Percentiles rank a stretch among this genome's conserved stretches.
Evolutionary conservation across 2,797 vertebrate species (phyloP).

Genomic region (Sphenodon punctatus): DNA sequence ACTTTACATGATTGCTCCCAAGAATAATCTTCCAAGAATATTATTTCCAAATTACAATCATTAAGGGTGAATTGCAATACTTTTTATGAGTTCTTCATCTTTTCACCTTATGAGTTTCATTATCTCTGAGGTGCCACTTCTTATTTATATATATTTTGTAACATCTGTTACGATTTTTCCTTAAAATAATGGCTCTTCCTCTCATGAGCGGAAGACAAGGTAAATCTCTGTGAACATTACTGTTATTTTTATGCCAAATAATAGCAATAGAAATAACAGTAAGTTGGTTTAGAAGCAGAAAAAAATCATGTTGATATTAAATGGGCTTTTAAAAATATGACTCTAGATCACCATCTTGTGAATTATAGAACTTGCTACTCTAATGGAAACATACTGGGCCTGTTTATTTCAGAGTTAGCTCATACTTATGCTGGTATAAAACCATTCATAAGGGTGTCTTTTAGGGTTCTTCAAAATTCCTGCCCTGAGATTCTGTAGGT

Average conservation of each 20-base stretch:
- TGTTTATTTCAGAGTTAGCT: not conserved
- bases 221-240: not conserved
- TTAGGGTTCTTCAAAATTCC: too few relatives aligned
- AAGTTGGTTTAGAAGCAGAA: not conserved
- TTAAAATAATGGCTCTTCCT: slow-evolving; percentile 7
- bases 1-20: not conserved
- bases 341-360: not conserved
- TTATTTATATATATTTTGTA: not conserved
- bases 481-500: not conserved
- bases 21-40: not conserved
- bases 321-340: not conserved
- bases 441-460: too few relatives aligned
- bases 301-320: not conserved
- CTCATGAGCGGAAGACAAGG: not conserved
- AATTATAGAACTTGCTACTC: not conserved
- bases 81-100: not conserved
- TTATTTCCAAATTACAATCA: not conserved
- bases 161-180: not conserved
- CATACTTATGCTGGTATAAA: not conserved
- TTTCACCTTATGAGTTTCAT: slow-evolving; percentile 15
- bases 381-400: not conserved
- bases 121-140: not conserved
- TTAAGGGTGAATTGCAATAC: not conserved
- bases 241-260: not conserved
- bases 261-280: not conserved